These are phyloP conservation scores for Styela clava DNA, from an alignment of 23 tunicate genomes.

Conservation along the genomic window DNA sequence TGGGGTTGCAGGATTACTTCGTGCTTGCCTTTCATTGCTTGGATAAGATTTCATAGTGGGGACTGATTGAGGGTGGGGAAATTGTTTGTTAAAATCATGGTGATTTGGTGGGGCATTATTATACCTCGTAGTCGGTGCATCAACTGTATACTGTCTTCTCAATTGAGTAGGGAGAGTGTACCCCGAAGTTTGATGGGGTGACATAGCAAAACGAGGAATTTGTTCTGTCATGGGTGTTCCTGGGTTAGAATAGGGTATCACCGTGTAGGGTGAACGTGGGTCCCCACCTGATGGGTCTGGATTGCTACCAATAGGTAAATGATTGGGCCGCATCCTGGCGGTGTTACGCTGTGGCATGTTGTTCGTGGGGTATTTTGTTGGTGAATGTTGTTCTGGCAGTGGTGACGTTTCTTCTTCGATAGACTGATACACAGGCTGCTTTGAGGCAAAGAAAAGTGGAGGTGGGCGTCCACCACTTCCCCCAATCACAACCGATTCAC, in stretches of 20 bases:
- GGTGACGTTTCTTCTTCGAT: constrained; percentile 25
- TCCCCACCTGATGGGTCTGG: not conserved
- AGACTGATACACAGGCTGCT: constrained; percentile 12
- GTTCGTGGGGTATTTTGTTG: constrained; percentile 7
- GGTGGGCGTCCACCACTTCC: constrained; percentile 1
- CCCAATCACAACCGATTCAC: constrained; percentile 4
- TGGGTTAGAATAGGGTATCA: not conserved
- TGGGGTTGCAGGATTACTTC: constrained; percentile 18
- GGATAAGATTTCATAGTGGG: constrained; percentile 1
- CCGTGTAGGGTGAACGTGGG: not conserved
- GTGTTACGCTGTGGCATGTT: constrained; percentile 12
- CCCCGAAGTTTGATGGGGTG: not conserved
- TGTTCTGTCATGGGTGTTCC: constrained; percentile 6
- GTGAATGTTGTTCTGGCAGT: constrained; percentile 9
- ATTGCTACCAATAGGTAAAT: constrained; percentile 8
- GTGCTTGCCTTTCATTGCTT: not conserved
- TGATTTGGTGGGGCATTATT: not conserved
- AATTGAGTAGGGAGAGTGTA: not conserved
- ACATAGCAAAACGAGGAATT: not conserved
- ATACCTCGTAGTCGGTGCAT: not conserved
- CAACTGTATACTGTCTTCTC: not conserved
- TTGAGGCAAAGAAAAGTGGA: constrained; percentile 2
- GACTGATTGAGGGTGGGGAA: constrained; percentile 18
- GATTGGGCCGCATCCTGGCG: constrained; percentile 7
- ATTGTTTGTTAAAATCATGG: not conserved